Base-by-base conservation (phyloP, 2,888 invertebrate genomes). In the Dione vanillae region DNA sequence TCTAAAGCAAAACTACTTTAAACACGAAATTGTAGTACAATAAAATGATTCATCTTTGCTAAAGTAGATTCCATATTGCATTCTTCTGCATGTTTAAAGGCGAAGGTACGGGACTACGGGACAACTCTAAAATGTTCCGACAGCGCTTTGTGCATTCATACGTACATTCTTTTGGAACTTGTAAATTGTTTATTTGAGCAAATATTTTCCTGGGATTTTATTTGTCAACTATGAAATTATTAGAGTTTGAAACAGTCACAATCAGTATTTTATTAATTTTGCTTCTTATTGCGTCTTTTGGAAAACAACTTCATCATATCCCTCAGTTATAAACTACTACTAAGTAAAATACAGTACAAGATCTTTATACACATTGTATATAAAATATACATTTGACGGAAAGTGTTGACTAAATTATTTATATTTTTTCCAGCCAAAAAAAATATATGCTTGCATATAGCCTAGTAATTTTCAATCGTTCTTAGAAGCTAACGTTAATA, bases 91-190 rank as follows among this genome's bases (percentile, higher is more conserved):
- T 40, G 40, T 51, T 64, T 64, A 20, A 64, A 51, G 64, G 47
- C 40, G 27, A 45, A 62, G 47, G 51, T 64, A 64, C 51, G 64
- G 35, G 51, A 64, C 64, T 64, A 64, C 51, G 64, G 35, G 51
- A 64, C 64, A 64, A 49, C 19, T 40, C 64, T 19, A 37, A 64
- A 51, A 49, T 10, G 64, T 19, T 64, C 64, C 47, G 64, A 64
- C 64, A 64, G 51, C 40, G 47, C 64, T 64, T 64, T 64, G 49
- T 51, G 64, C 64, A 64, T 64, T 64, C 64, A 64, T 64, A 64
- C 49, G 64, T 64, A 51, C 40, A 49, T 64, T 64, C 64, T 64
- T 49, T 49, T 49, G 64, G 14, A 64, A 64, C 49, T 64, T 64
- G 51, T 51, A 64, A 51, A 64, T 49, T 49, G 64, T 64, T 20